Evolutionary conservation across 2,797 vertebrate species (phyloP), one percentile per base, ranked within the genome.

Genomic region (Hemitrygon akajei): DNA sequence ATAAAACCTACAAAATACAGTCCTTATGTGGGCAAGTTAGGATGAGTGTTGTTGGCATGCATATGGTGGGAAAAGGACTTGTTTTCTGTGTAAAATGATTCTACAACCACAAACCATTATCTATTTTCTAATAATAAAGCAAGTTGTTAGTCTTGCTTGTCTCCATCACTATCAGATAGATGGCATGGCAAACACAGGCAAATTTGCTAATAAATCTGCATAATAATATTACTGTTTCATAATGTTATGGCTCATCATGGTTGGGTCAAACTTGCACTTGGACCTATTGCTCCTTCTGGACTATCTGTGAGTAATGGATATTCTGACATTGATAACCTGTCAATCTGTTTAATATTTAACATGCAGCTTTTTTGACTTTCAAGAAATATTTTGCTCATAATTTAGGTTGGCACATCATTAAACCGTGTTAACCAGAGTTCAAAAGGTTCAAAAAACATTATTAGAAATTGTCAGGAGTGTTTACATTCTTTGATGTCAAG

Each of bases 371-470:
- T 7, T 66, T 18, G 69, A 7, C 63, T 37, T 69, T 69, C 63
- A 7, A 37, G 63, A 22, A 37, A 37, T 69, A 25, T 22, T 34
- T 66, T 66, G 84, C 34, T 87, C 84, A 30, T 66, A 6, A 66
- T 66, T 89, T 89, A 22, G n/a, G n/a, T 30, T 89, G 86, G n/a
- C 63, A 69, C 63, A 69, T 63, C 30, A 86, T 89, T 66, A 87
- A 89, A 89, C 60, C 20, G 66, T 20, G n/a, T 66, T 66, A 89
- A 66, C 60, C 40, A 34, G 86, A 66, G 63, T 63, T 66, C 60
- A 66, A 89, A 89, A 84, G 27, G n/a, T 66, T 89, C 16, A 37
- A 89, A 89, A 89, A 89, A 2, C 60, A 66, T n/a, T 87, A 27
- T 86, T 66, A 89, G 20, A 34, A 89, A 89, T 69, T 89, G n/a